Base-by-base conservation (phyloP, 2,113 vertebrate species). In the Xiphophorus maculatus region DNA sequence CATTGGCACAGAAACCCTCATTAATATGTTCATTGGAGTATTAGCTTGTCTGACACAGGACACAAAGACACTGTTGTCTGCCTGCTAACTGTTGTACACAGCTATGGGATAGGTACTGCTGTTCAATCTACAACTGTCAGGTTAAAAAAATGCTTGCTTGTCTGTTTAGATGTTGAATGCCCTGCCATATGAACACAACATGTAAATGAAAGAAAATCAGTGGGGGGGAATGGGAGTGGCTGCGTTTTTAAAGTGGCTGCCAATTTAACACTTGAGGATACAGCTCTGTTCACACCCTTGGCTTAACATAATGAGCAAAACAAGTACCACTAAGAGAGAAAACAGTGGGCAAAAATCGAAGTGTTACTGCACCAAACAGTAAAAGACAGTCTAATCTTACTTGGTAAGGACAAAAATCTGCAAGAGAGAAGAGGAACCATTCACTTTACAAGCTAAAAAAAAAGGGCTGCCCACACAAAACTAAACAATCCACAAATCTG, bases 401-500 rank as follows among this genome's bases (percentile, higher is more conserved):
- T 89, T 88, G 89, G 86, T 81, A 74, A 28, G 80, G 76, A 84
- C 76, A 69, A 69, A 58, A 76, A 88, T 84, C 72, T 63, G 74
- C 66, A 70, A 78, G 44, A 15, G 75, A 87, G 85, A 90, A 84
- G 88, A 86, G 64, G 83, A 77, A 66, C 69, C 64, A 86, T 89
- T 88, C 81, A 74, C 85, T 86, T 73, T 71, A 63, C 40, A 58
- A 83, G 84, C 77, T 81, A 88, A 88, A 90, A 87, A 13, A 90
- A 13, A 5, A 76, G 68, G 74, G 40, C 71, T 73, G 71, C 42
- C 72, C 62, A 74, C 72, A 28, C 63, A 12, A 72, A 83, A 89
- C 81, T 81, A 75, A 82, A 66, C 30, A 92, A 89, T 86, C 81
- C 84, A 89, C 87, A 93, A 88, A 89, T 90, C 85, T 88, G 81